Evolutionary conservation across 2,113 vertebrate species (phyloP), one percentile per base, ranked within the genome.

Genomic region (Passer montanus): DNA sequence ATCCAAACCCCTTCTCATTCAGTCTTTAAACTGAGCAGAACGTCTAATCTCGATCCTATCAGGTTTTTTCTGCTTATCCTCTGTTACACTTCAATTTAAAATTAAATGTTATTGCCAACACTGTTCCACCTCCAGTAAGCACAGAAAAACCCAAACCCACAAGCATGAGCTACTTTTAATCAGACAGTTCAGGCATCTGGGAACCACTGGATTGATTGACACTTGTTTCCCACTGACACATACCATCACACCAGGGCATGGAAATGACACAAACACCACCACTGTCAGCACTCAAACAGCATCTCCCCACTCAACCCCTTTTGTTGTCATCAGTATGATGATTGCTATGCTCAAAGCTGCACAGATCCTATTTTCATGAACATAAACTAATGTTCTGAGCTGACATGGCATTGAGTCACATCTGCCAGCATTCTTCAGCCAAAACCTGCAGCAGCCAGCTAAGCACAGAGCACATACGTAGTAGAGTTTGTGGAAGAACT

Each of bases 341-440:
- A 76, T 22, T 56, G 28, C 86, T 31, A 14, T 35, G 27, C 83
- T 83, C 72, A 49, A 35, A 86, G 41, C 49, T 23, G 11, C 6
- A 22, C 22, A 52, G 19, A 46, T 44, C 72, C 81, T 41, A 52
- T 47, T 76, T 82, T 41, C 39, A 53, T 21, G 10, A 68, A 55
- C 27, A 60, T 7, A 35, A 89, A 43, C 23, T 19, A 55, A 56
- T 2, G 27, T 21, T 67, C 50, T 21, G 39, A 63, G 64, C 68
- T 78, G 35, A 33, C 58, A 69, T 0, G 10, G 50, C 37, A 58
- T 23, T 0, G 0, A 67, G n/a, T 67, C 52, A 82, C 30, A 41
- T 49, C 44, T 74, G 46, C 19, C 68, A 44, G 60, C 4, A 1
- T 22, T 59, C 31, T 50, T 56, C 39, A 92, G 47, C 18, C 39